These are phyloP conservation scores for Tinea trinotella DNA, from an alignment of 2,888 invertebrate species.

Conservation along the genomic window DNA sequence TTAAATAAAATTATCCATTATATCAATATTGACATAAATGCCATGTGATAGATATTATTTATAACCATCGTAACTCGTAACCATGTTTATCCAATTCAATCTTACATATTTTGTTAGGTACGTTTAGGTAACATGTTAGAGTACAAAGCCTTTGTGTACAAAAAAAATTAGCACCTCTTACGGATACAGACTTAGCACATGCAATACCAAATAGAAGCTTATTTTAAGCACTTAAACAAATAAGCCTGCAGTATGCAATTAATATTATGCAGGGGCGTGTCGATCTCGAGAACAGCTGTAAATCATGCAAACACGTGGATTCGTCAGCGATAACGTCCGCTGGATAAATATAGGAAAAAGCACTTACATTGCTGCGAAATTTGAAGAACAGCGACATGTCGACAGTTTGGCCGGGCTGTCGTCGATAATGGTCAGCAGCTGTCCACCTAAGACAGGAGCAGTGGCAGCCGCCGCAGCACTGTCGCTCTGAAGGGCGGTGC, in stretches of 20 bases:
- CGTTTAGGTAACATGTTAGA: background rate
- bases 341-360: conserved; percentile 11
- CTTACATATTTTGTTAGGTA: background rate
- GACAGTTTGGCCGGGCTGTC: conserved; percentile 8
- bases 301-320: background rate
- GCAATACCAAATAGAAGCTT: too few relatives aligned
- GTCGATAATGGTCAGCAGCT: conserved; percentile 17
- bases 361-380: conserved; percentile 68
- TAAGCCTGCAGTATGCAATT: background rate
- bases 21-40: too few relatives aligned
- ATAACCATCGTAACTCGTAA: too few relatives aligned
- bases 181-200: too few relatives aligned
- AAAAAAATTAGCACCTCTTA: background rate
- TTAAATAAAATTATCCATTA: background rate
- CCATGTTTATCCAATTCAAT: too few relatives aligned
- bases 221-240: background rate
- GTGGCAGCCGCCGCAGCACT: conserved; percentile 19
- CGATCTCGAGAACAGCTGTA: conserved; percentile 4
- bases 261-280: background rate
- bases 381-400: conserved; percentile 69
- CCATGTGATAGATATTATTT: too few relatives aligned
- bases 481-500: conserved; percentile 11
- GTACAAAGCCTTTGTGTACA: background rate
- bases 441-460: conserved; percentile 26
- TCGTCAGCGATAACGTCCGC: background rate